Percentiles rank a stretch among this genome's conserved stretches.
Evolutionary conservation across 2,888 invertebrate species (phyloP).

Genomic region (Drosophila infuscata): DNA sequence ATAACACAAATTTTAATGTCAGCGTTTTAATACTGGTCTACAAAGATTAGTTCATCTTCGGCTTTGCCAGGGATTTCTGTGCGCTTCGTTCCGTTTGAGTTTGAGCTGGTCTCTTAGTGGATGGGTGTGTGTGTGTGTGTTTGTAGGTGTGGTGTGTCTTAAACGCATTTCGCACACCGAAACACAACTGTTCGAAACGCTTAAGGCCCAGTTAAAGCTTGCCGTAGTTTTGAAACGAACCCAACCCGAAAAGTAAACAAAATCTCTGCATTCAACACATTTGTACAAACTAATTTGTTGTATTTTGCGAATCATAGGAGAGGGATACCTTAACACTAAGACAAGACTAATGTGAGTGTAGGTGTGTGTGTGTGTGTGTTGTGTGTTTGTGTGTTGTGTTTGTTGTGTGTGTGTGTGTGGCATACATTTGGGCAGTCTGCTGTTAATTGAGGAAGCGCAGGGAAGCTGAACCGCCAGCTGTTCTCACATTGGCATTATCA

Average conservation of each 20-base stretch:
- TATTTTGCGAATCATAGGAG: slow-evolving; percentile 58
- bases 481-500: slow-evolving; percentile 32
- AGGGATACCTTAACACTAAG: slow-evolving; percentile 53
- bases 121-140: no score
- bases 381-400: not conserved
- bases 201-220: not conserved
- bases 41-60: not conserved
- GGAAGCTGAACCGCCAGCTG: slow-evolving; percentile 26
- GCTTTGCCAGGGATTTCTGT: not conserved
- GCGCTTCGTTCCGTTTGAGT: not conserved
- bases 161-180: not conserved
- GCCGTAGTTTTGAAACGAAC: not conserved
- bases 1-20: no score
- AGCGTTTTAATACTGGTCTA: not conserved
- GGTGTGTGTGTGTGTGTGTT: slow-evolving; percentile 14
- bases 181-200: not conserved
- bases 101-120: not conserved
- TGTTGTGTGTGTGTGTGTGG: slow-evolving; percentile 8
- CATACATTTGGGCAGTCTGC: slow-evolving; percentile 39
- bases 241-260: slow-evolving; percentile 9
- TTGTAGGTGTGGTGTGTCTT: not conserved
- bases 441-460: slow-evolving; percentile 46
- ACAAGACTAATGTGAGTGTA: slow-evolving; percentile 45
- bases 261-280: slow-evolving; percentile 38
- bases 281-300: slow-evolving; percentile 66